A percentile compares a stretch with the other conserved stretches of the same genome.
Evolutionary conservation across 2,113 vertebrate species (phyloP).

Genomic region (Ceyx melanurus): DNA sequence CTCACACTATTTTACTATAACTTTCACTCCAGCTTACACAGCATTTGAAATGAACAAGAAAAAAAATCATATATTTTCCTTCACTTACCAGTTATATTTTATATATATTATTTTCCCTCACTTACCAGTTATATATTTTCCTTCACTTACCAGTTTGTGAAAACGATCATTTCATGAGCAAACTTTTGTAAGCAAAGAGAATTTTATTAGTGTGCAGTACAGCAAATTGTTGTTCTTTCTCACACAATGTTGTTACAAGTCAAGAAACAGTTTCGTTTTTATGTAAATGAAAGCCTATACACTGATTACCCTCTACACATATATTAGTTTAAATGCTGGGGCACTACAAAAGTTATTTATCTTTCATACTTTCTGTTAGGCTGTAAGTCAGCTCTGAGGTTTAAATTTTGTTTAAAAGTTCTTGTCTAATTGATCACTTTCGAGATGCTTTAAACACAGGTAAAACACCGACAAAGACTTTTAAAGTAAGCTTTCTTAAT

Average conservation of each 20-base stretch:
- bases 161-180: neutral
- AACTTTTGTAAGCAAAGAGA: neutral
- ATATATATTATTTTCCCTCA: neutral
- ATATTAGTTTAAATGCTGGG: conserved; percentile 10
- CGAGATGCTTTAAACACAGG: conserved; percentile 66
- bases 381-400: neutral
- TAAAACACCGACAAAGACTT: conserved; percentile 49
- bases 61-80: neutral
- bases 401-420: conserved; percentile 66
- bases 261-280: conserved; percentile 21
- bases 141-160: neutral
- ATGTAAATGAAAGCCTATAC: conserved; percentile 36
- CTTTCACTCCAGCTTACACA: neutral
- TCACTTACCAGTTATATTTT: neutral
- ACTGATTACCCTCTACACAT: neutral
- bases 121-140: neutral
- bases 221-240: conserved; percentile 7
- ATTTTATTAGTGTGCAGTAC: neutral
- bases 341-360: conserved; percentile 35
- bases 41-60: neutral
- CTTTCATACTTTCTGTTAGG: conserved; percentile 26
- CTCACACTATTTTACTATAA: neutral
- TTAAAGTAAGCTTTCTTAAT: conserved; percentile 62
- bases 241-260: neutral
- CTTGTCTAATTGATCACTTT: conserved; percentile 64